Evolutionary conservation across 2,113 vertebrate species (phyloP), one percentile per base, ranked within the genome.

Genomic region (Dolichallabes microphthalmus): DNA sequence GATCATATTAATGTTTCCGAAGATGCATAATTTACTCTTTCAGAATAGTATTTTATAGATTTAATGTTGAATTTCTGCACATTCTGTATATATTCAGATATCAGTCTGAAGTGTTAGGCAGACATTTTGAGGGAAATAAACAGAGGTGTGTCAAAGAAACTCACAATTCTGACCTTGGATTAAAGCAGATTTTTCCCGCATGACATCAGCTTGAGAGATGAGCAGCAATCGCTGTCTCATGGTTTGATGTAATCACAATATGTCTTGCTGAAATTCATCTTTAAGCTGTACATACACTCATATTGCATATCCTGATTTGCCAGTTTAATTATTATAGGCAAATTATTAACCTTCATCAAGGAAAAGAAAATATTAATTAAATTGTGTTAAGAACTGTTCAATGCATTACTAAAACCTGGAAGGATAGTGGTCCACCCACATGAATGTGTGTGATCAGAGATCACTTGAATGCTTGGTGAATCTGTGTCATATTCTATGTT

Each of bases 1-100:
- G 82, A 79, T 84, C 74, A n/a, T 61, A 80, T 75, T 86, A 88
- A 86, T 52, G 79, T 80, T 84, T 35, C 57, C n/a, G 64, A 80
- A 83, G 66, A 85, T 64, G 83, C 61, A 53, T 13, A n/a, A 13
- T 75, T 80, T 84, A 78, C 50, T 84, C 50, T 80, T 77, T 76
- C 13, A 2, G 39, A 50, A 68, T 4, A 50, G 3, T n/a, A n/a
- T n/a, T n/a, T n/a, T n/a, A n/a, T n/a, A n/a, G n/a, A n/a, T n/a
- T n/a, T n/a, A n/a, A n/a, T n/a, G 25, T 10, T 50, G 71, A 50
- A 50, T 20, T 39, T 20, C 12, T 53, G 13, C 50, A 74, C 11
- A 74, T 22, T n/a, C 1, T 50, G 35, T 4, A 74, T n/a, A 9
- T 69, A 19, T 35, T 69, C 66, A 69, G 32, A 35, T 35, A 35